Conservation (phyloP, 2,113 vertebrate species). For the Noctilio leporinus region DNA sequence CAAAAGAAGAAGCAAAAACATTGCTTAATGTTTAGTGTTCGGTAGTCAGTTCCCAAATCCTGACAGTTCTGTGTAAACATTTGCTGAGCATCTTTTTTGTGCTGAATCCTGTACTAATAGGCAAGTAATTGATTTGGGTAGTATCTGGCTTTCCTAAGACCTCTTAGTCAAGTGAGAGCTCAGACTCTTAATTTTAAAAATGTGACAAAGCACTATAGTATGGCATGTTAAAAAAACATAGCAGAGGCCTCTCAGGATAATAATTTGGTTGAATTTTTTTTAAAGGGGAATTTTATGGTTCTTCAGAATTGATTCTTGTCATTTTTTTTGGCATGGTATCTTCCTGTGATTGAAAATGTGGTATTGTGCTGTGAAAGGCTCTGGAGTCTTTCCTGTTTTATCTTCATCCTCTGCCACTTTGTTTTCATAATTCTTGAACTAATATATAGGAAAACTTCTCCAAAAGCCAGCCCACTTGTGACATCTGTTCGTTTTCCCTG, state of each 20-base stretch:
- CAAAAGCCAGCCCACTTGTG: not conserved
- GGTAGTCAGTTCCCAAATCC: not conserved
- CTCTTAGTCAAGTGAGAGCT: not conserved
- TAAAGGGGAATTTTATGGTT: not conserved
- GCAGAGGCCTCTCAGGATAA: not conserved
- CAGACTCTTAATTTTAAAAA: not conserved
- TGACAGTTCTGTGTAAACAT: not conserved
- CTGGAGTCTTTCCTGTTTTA: not conserved
- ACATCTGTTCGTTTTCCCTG: not conserved
- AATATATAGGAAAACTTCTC: not conserved
- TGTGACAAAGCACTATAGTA: not conserved
- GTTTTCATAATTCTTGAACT: not conserved
- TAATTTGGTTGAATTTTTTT: not conserved
- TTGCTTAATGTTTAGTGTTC: not conserved
- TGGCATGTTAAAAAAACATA: not conserved
- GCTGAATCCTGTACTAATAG: slow-evolving; percentile 20
- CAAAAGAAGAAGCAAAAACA: not conserved
- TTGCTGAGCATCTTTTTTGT: not conserved
- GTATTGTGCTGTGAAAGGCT: not conserved
- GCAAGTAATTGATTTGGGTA: not conserved
- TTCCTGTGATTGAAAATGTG: not conserved
- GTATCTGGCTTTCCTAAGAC: slow-evolving; percentile 8
- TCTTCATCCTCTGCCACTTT: not conserved
- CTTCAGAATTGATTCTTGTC: not conserved
- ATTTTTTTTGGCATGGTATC: not conserved